phyloP scores from a whole-genome alignment of 2,888 invertebrate species.

The Brenthis ino region DNA sequence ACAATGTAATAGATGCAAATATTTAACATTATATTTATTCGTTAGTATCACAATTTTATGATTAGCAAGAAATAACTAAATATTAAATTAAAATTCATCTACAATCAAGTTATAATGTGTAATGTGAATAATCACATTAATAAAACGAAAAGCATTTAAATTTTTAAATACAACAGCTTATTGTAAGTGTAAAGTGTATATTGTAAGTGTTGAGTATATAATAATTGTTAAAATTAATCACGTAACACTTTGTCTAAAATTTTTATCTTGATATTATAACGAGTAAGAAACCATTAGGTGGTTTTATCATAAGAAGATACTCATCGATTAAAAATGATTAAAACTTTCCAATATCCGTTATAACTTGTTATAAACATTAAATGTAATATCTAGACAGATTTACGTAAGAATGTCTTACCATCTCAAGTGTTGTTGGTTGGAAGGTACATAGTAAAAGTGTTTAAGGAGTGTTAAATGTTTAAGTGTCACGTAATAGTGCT shows the following conservation, averaged over 20 bases:
- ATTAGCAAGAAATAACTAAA: no score
- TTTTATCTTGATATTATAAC: no score
- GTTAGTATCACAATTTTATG: no score
- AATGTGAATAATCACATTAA: no score
- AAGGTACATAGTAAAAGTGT: slow-evolving; percentile 25
- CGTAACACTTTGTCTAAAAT: no score
- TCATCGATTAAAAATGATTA: slow-evolving; percentile 17
- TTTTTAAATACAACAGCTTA: slow-evolving; percentile 3
- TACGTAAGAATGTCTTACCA: slow-evolving; percentile 19
- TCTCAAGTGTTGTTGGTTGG: slow-evolving; percentile 25
- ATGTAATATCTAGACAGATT: slow-evolving; percentile 16
- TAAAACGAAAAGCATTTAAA: no score
- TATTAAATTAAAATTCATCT: no score
- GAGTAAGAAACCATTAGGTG: neutral
- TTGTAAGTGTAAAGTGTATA: neutral
- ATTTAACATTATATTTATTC: no score
- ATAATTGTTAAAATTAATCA: no score
- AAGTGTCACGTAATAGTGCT: slow-evolving; percentile 38
- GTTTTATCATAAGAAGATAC: slow-evolving; percentile 13
- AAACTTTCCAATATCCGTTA: slow-evolving; percentile 18
- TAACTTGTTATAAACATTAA: slow-evolving; percentile 12
- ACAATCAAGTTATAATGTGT: no score
- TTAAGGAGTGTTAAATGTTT: slow-evolving; percentile 34
- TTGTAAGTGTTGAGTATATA: no score
- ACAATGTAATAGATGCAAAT: no score